phyloP scores from a whole-genome alignment of 2,113 vertebrate species.

The Callorhinus ursinus region DNA sequence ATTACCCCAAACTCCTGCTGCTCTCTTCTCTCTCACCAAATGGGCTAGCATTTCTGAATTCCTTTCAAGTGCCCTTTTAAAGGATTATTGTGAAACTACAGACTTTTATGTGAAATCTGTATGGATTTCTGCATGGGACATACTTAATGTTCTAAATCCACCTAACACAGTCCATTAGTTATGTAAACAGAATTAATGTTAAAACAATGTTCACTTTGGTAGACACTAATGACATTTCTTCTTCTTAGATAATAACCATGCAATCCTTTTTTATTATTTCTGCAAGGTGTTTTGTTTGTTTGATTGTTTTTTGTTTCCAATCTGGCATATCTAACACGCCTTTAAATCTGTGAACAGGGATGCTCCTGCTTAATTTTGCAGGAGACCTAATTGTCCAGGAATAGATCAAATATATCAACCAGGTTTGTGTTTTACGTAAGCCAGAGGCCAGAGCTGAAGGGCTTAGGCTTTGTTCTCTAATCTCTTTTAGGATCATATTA shows the following conservation, averaged over 20 bases:
- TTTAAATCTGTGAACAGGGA: neutral
- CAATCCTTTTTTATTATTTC: neutral
- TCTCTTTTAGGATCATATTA: conserved; percentile 63
- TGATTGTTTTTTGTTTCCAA: neutral
- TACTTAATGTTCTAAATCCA: neutral
- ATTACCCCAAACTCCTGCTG: neutral
- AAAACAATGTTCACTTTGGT: conserved; percentile 6
- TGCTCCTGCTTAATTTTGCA: conserved; percentile 24
- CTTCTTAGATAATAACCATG: neutral
- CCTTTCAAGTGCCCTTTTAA: conserved; percentile 21
- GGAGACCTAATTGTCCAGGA: neutral
- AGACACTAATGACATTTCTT: conserved; percentile 19
- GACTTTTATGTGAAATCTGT: conserved; percentile 27
- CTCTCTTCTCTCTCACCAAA: neutral
- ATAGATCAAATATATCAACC: neutral
- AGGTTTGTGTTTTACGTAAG: conserved; percentile 32
- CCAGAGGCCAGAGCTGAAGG: neutral
- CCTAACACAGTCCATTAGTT: neutral
- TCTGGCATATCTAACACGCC: neutral
- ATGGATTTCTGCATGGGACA: neutral
- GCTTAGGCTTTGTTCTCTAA: neutral
- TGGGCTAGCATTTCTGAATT: conserved; percentile 15
- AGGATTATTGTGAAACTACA: neutral
- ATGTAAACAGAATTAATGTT: neutral
- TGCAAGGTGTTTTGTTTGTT: neutral